phyloP scores from a whole-genome alignment of 2,888 invertebrate genomes.

The Ophion ellenae region DNA sequence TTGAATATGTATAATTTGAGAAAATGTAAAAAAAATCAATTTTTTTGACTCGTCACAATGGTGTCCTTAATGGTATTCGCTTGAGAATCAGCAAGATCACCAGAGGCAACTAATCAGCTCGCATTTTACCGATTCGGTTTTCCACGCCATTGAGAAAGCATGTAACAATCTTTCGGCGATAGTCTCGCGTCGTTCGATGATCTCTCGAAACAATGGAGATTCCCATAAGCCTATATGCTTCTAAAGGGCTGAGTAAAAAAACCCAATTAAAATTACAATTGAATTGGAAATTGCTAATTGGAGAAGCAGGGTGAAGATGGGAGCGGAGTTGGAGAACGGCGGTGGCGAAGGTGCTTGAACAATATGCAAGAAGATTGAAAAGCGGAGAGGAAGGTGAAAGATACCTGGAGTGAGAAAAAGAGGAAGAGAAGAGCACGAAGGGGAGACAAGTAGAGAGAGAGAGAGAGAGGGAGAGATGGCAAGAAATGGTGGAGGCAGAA shows the following conservation, averaged over 20 bases:
- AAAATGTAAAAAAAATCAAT: too few relatives aligned
- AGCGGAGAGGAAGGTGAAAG: background rate
- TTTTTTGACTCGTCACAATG: too few relatives aligned
- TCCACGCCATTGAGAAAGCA: background rate
- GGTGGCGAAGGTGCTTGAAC: conserved; percentile 45
- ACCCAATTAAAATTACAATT: conserved; percentile 32
- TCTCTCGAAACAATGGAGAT: conserved; percentile 8
- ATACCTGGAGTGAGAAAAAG: conserved; percentile 40
- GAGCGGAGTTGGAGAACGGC: conserved; percentile 25
- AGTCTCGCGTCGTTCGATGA: conserved; percentile 8
- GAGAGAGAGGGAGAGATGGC: conserved; percentile 61
- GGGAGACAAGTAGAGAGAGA: conserved; percentile 19
- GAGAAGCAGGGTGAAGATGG: conserved; percentile 33
- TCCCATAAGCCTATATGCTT: background rate
- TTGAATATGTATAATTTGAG: too few relatives aligned
- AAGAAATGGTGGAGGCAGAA: conserved; percentile 72
- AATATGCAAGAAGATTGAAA: conserved; percentile 22
- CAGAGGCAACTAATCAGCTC: background rate
- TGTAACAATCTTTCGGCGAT: conserved; percentile 12
- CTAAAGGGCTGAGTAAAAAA: conserved; percentile 17
- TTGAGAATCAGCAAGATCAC: background rate
- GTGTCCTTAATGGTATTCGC: too few relatives aligned
- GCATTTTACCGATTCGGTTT: background rate
- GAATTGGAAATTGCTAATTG: conserved; percentile 49
- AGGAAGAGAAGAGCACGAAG: conserved; percentile 10